Evolutionary conservation across 2,113 vertebrate species (phyloP), one percentile per base, ranked within the genome.

Genomic region (Halichoerus grypus): DNA sequence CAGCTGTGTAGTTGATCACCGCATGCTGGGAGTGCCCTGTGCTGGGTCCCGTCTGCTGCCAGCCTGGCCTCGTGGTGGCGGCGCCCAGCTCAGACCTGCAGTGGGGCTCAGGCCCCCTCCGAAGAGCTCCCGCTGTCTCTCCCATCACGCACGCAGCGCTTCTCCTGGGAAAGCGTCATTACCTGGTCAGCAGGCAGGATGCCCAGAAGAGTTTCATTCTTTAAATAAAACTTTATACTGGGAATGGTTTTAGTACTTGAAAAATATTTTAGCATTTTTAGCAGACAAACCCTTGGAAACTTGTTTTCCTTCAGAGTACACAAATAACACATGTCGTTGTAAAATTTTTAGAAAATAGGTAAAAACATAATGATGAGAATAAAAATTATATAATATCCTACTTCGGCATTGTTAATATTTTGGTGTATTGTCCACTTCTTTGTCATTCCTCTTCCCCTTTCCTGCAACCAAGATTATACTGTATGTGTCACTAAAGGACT

Each of bases 11-110:
- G 42, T 8, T 31, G 71, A 7, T 33, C 74, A 1, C 46, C 2
- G 31, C 1, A 10, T 9, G 4, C 46, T 1, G 9, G 28, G 2
- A 3, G 4, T 10, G 28, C 28, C 76, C 76, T 15, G 61, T 0
- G 11, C 28, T 1, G 3, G 24, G 74, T 33, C 74, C 16, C 0
- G 10, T 51, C 7, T 13, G 46, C 53, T 16, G 57, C n/a, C 4
- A 28, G 46, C 39, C 15, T 19, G 83, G 22, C 57, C 6, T 51
- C 3, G 7, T 5, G 31, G 18, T 39, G 42, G 53, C 5, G 26
- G 24, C 11, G 3, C 33, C 12, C 0, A 6, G 55, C 5, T 63
- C 46, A 26, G n/a, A 26, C n/a, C 24, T 19, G 19, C 22, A 21
- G 42, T 42, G 46, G 15, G 81, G 57, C 49, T 12, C 28, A 24